Evolutionary conservation across 2,888 invertebrate species (phyloP).

Genomic region (Cephus pygmeus): DNA sequence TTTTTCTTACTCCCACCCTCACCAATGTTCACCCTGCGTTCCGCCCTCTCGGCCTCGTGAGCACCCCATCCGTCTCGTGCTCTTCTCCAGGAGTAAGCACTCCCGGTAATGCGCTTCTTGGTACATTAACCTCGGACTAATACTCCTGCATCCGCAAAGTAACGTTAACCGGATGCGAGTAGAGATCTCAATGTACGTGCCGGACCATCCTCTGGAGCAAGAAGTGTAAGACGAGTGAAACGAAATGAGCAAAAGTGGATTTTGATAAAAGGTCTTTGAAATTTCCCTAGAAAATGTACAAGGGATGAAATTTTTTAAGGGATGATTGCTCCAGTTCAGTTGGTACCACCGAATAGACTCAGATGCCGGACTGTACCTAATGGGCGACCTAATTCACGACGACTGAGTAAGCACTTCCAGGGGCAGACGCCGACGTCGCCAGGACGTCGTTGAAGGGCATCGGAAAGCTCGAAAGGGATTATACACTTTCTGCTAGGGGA

Average conservation of each 20-base stretch:
- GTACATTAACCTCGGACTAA: slow-evolving; percentile 56
- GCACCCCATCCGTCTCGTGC: slow-evolving; percentile 24
- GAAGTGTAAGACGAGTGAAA: background rate
- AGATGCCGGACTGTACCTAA: slow-evolving; percentile 12
- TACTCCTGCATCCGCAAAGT: slow-evolving; percentile 22
- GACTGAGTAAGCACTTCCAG: slow-evolving; percentile 54
- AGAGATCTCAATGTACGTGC: background rate
- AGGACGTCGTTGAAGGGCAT: background rate
- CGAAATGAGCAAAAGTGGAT: background rate
- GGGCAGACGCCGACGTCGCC: slow-evolving; percentile 24
- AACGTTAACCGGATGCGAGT: background rate
- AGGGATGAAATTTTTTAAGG: background rate
- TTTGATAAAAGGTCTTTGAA: background rate
- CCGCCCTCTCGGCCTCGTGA: slow-evolving; percentile 31
- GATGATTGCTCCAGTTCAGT: background rate
- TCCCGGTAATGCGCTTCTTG: slow-evolving; percentile 56
- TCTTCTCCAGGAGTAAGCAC: slow-evolving; percentile 45
- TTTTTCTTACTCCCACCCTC: slow-evolving; percentile 11
- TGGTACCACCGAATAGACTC: background rate
- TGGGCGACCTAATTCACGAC: slow-evolving; percentile 37
- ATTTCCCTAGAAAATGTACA: no score
- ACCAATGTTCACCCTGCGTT: slow-evolving; percentile 10
- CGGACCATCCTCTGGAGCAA: background rate
- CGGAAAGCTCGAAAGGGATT: background rate
- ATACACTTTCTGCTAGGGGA: background rate